phyloP scores from a whole-genome alignment of 2,797 vertebrate genomes.

The Ibycter americanus region DNA sequence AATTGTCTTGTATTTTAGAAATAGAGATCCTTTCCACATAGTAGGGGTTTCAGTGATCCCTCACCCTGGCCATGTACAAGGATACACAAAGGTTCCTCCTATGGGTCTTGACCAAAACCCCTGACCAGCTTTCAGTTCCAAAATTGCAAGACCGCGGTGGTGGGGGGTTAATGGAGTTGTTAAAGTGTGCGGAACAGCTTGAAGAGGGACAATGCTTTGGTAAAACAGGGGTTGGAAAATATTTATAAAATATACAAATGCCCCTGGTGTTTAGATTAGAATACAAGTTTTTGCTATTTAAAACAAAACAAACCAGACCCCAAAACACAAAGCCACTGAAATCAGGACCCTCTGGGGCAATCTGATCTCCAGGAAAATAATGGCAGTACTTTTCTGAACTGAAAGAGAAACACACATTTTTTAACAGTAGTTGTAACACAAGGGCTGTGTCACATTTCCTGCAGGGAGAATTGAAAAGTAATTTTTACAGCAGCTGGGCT shows the following conservation, averaged over 20 bases:
- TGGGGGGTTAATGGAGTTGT: not conserved
- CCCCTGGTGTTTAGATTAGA: not conserved
- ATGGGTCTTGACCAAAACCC: not conserved
- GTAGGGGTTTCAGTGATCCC: not conserved
- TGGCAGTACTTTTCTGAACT: not conserved
- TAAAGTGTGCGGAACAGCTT: not conserved
- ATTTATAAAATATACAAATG: not conserved
- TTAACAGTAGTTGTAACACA: not conserved
- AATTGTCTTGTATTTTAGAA: not conserved
- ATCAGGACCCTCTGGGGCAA: not conserved
- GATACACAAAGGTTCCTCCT: not conserved
- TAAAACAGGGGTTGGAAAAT: not conserved
- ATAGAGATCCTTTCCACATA: not conserved
- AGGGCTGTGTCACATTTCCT: slow-evolving; percentile 17
- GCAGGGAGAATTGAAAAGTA: slow-evolving; percentile 21
- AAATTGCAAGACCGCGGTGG: not conserved
- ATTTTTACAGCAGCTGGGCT: slow-evolving; percentile 32
- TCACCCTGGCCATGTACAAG: not conserved
- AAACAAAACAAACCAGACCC: not conserved
- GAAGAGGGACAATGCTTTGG: not conserved
- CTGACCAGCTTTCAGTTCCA: not conserved
- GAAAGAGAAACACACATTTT: not conserved
- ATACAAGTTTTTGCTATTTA: not conserved
- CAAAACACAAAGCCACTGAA: not conserved
- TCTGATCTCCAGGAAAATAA: not conserved